Evolutionary conservation across 1,140 invertebrate species (phyloP).

Genomic region (Gryon sp.): DNA sequence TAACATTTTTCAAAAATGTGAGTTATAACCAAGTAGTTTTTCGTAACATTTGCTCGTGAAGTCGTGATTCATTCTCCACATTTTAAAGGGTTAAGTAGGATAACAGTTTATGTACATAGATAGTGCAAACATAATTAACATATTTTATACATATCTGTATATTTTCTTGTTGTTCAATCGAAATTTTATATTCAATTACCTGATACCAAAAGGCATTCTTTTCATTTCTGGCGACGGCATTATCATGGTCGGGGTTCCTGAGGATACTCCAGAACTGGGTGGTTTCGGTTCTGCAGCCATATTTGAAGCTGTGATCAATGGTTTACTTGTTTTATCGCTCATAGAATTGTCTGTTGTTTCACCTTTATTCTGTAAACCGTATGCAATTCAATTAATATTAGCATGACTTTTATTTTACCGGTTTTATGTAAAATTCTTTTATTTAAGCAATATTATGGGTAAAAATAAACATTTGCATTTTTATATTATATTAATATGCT

Average conservation of each 20-base stretch:
- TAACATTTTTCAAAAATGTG: no score
- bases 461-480: no score
- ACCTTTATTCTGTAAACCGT: conserved; percentile 16
- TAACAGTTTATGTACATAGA: no score
- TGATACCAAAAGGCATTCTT: conserved; percentile 54
- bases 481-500: no score
- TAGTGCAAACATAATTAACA: conserved; percentile 51
- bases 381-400: not conserved
- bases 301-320: not conserved
- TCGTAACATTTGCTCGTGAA: no score
- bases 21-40: no score
- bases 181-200: conserved; percentile 32
- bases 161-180: no score
- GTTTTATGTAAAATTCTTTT: no score
- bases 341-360: conserved; percentile 8
- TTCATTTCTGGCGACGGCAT: conserved; percentile 42
- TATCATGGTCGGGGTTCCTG: conserved; percentile 1
- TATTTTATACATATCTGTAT: conserved; percentile 42
- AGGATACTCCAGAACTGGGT: conserved; percentile 4
- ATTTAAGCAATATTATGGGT: no score
- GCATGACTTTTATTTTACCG: no score
- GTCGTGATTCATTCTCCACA: no score
- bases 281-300: not conserved
- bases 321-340: conserved; percentile 24
- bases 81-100: no score